Evolutionary conservation across 2,888 invertebrate genomes (phyloP).

Genomic region (Melinaea marsaeus): DNA sequence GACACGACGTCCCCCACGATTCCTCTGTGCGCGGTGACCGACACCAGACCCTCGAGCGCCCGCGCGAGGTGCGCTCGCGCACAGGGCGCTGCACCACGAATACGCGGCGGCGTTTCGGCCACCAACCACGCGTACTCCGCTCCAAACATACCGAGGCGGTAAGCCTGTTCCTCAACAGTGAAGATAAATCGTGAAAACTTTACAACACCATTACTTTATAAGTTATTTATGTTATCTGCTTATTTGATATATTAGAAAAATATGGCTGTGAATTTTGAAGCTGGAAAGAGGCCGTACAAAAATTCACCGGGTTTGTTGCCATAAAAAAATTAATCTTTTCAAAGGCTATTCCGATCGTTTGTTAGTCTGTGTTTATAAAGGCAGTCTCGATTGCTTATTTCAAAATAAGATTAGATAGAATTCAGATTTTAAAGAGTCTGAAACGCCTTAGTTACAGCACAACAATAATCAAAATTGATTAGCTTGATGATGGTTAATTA

Average conservation of each 20-base stretch:
- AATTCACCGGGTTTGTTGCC: background rate
- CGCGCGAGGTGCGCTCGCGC: conserved; percentile 79
- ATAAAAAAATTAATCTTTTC: background rate
- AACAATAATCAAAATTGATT: too few species aligned
- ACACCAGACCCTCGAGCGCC: conserved; percentile 87
- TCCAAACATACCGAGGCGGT: conserved; percentile 89
- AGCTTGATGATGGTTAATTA: too few species aligned
- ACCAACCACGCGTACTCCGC: conserved; percentile 95
- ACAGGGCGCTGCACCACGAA: conserved; percentile 79
- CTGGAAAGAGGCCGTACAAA: background rate
- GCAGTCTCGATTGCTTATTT: background rate
- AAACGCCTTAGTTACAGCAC: too few species aligned
- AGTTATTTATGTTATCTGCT: too few species aligned
- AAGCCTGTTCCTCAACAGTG: conserved; percentile 76
- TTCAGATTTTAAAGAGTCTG: background rate
- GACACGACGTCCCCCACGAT: conserved; percentile 82
- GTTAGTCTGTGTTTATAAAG: background rate
- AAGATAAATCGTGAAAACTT: too few species aligned
- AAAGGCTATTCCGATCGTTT: background rate
- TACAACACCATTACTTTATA: too few species aligned
- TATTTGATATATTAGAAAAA: too few species aligned
- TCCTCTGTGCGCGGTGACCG: conserved; percentile 87
- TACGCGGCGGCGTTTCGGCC: conserved; percentile 81
- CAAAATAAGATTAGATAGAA: background rate
- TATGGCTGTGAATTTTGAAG: too few species aligned